These are phyloP conservation scores for Chrysopa pallens DNA, from an alignment of 1,140 invertebrate species.

Conservation along the genomic window DNA sequence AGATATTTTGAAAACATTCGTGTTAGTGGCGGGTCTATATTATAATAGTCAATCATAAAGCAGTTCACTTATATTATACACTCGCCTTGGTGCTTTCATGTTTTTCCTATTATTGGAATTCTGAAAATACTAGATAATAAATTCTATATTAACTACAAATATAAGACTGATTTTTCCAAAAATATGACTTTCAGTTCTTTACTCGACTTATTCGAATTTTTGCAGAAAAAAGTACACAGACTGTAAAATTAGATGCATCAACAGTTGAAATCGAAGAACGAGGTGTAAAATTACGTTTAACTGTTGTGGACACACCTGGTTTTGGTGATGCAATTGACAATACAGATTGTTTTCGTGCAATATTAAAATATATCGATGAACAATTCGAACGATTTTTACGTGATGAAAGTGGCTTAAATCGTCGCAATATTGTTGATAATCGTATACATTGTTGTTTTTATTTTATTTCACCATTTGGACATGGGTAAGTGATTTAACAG, in stretches of 20 bases:
- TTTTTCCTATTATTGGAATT: too few relatives aligned
- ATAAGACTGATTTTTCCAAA: too few relatives aligned
- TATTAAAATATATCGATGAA: constrained; percentile 86
- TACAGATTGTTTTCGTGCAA: constrained; percentile 77
- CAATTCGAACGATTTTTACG: constrained; percentile 83
- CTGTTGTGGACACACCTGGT: constrained; percentile 93
- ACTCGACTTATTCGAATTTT: too few relatives aligned
- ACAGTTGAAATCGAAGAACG: constrained; percentile 89
- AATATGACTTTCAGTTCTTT: too few relatives aligned
- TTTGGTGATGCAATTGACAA: constrained; percentile 99
- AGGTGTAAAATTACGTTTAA: constrained; percentile 74
- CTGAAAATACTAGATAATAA: too few relatives aligned
- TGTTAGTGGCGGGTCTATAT: too few relatives aligned
- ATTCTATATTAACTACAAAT: too few relatives aligned
- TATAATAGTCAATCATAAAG: too few relatives aligned
- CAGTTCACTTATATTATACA: too few relatives aligned
- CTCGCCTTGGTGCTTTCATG: too few relatives aligned
- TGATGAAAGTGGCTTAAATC: constrained; percentile 80
- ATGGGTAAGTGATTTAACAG: constrained; percentile 45
- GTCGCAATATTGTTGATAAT: constrained; percentile 82
- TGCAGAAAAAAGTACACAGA: constrained; percentile 74
- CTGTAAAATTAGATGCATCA: constrained; percentile 74
- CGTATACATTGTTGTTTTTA: constrained; percentile 96
- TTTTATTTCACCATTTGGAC: constrained; percentile 97
- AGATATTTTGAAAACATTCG: too few relatives aligned